Evolutionary conservation across 2,888 invertebrate species (phyloP).

Genomic region (Portevinia maculata): DNA sequence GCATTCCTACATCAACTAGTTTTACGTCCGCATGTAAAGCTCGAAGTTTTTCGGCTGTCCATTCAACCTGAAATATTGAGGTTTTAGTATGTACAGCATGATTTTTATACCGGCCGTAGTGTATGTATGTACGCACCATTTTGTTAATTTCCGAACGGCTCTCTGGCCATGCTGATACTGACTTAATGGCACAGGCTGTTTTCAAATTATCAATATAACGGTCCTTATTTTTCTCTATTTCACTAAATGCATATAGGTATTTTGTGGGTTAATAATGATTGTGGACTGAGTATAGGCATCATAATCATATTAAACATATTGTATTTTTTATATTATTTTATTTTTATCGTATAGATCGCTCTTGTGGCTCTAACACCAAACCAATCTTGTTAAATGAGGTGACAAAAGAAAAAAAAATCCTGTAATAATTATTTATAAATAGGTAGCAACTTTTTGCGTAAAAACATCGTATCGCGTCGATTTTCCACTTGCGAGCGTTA

Average conservation of each 20-base stretch:
- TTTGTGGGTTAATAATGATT: neutral
- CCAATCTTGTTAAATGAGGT: no score
- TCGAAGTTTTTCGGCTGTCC: constrained; percentile 88
- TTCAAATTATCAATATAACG: constrained; percentile 90
- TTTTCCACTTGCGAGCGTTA: no score
- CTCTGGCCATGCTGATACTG: constrained; percentile 96
- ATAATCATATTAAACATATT: neutral
- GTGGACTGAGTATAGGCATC: neutral
- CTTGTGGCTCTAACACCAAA: no score
- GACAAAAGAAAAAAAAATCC: no score
- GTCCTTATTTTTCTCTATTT: constrained; percentile 89
- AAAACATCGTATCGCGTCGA: no score
- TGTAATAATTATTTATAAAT: no score
- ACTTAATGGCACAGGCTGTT: constrained; percentile 95
- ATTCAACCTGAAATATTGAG: constrained; percentile 84
- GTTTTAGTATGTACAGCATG: neutral
- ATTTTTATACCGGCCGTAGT: neutral
- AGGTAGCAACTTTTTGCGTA: no score
- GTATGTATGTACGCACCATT: constrained; percentile 87
- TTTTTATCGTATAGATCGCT: no score
- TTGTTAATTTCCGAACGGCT: constrained; percentile 90
- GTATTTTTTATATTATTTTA: no score
- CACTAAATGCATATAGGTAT: constrained; percentile 70
- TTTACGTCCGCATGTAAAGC: constrained; percentile 88
- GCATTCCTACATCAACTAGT: constrained; percentile 90